A percentile compares a stretch with the other conserved stretches of the same genome.
Evolutionary conservation across 35 echinoderm and acorn worm species (phyloP).

Genomic region (Ophiothrix spiculata): DNA sequence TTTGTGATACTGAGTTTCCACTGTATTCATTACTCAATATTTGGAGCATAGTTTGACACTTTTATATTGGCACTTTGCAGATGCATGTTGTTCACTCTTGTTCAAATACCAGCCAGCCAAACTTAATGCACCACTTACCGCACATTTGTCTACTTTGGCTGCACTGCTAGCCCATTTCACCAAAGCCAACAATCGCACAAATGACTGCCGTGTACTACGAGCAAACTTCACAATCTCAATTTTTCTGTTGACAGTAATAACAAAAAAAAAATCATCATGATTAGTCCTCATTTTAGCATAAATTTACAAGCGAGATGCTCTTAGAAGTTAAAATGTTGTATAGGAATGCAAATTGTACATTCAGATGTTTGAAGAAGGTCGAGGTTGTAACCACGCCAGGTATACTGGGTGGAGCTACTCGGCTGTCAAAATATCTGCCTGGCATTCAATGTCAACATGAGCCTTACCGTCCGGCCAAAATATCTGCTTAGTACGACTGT

Average conservation of each 20-base stretch:
- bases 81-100: no score
- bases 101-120: no score
- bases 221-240: slow-evolving; percentile 99
- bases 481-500: neutral
- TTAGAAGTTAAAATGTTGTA: no score
- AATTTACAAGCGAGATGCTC: neutral
- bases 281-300: neutral
- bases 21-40: no score
- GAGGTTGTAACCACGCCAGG: neutral
- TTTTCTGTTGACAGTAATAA: no score
- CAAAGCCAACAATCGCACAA: slow-evolving; percentile 82
- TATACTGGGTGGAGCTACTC: no score
- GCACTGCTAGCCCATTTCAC: slow-evolving; percentile 98
- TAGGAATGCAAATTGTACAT: neutral
- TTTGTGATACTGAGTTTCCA: no score
- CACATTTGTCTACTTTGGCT: slow-evolving; percentile 97
- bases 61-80: no score
- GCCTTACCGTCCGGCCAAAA: neutral
- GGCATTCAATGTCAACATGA: neutral
- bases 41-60: no score
- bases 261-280: neutral
- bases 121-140: no score
- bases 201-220: slow-evolving; percentile 77
- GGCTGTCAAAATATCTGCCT: no score
- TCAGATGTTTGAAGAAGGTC: neutral